Conservation (phyloP, 2,797 vertebrate species). For the Heteromormyrus szaboi region DNA sequence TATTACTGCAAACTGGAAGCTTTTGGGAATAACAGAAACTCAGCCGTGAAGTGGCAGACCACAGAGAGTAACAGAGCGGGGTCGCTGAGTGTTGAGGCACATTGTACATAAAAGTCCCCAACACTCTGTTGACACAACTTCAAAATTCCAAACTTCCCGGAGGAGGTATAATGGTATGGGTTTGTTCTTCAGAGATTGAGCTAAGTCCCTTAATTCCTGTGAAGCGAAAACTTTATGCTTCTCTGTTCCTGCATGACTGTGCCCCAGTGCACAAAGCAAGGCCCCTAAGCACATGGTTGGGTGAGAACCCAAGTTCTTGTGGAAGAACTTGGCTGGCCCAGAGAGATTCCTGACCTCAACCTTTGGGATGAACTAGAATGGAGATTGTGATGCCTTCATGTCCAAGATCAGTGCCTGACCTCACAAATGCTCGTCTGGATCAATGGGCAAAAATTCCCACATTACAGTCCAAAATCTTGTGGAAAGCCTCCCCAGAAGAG, state of each 20-base stretch:
- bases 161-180: background rate
- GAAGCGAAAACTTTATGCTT: background rate
- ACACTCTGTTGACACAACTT: background rate
- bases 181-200: background rate
- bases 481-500: background rate
- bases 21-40: background rate
- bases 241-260: background rate
- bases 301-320: background rate
- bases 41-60: background rate
- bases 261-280: background rate
- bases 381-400: background rate
- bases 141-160: background rate
- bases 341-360: background rate
- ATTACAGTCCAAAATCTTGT: background rate
- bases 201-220: background rate
- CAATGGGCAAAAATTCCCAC: background rate
- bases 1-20: background rate
- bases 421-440: background rate
- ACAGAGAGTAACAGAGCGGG: background rate
- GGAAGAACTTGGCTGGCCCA: background rate
- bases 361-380: background rate
- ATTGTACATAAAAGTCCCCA: background rate
- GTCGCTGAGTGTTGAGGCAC: background rate
- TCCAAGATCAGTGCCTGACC: background rate
- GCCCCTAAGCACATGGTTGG: background rate